Evolutionary conservation across 1,140 invertebrate genomes (phyloP).

Genomic region (Neocloeon triangulifer): DNA sequence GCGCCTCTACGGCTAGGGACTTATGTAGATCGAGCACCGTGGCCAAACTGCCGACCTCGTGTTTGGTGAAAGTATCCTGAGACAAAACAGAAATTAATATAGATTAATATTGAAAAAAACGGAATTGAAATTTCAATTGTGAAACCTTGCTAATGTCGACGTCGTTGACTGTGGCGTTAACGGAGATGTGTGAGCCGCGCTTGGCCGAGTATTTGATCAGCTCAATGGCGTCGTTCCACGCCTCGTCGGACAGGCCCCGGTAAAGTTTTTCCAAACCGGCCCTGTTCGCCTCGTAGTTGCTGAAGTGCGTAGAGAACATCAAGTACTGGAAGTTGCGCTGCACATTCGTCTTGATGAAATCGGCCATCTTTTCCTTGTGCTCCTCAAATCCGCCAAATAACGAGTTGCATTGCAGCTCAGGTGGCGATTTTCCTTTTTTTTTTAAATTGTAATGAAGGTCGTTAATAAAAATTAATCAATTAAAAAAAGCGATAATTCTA

Average conservation of each 20-base stretch:
- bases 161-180: background rate
- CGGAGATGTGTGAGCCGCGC: conserved; percentile 25
- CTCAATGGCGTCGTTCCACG: conserved; percentile 47
- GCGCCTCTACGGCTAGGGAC: conserved; percentile 35
- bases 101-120: conserved; percentile 1
- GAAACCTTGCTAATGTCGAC: background rate
- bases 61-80: conserved; percentile 6
- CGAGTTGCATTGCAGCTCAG: no score
- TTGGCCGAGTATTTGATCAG: conserved; percentile 50
- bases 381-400: no score
- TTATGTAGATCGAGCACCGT: conserved; percentile 51
- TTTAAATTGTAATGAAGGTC: no score
- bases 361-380: no score
- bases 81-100: conserved; percentile 3
- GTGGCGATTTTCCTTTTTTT: no score
- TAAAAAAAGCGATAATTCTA: no score
- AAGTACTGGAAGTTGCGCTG: background rate
- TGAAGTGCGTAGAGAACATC: conserved; percentile 39
- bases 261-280: conserved; percentile 52
- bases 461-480: no score
- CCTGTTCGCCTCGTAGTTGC: conserved; percentile 49
- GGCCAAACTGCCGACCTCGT: conserved; percentile 43
- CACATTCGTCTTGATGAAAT: no score
- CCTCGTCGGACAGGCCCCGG: conserved; percentile 41
- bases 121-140: background rate